phyloP scores from a whole-genome alignment of 2,113 vertebrate species.

The Indicator indicator region DNA sequence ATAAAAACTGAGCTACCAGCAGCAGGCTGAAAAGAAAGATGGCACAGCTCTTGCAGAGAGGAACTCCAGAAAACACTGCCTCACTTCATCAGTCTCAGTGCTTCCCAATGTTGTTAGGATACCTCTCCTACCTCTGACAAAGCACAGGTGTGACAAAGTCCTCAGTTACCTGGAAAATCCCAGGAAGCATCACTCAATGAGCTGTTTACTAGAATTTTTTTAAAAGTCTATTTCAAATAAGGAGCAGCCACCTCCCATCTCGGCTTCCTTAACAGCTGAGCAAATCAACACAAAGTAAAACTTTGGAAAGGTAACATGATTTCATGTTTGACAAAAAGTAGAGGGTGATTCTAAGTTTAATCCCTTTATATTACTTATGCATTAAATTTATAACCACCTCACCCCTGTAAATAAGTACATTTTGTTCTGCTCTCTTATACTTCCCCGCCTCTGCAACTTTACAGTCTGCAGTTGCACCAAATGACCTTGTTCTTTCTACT shows the following conservation, averaged over 20 bases:
- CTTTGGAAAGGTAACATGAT: background rate
- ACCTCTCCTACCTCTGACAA: background rate
- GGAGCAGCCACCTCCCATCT: background rate
- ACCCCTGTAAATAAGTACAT: background rate
- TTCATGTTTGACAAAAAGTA: background rate
- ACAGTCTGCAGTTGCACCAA: background rate
- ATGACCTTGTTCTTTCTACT: background rate
- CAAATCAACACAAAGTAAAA: background rate
- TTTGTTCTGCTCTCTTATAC: background rate
- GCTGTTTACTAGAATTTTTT: background rate
- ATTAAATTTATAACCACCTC: background rate
- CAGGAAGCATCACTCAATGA: background rate
- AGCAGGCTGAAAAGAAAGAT: background rate
- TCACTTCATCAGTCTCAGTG: background rate
- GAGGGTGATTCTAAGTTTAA: background rate
- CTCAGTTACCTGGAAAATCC: background rate
- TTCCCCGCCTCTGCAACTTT: background rate
- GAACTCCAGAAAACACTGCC: background rate
- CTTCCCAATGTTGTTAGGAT: background rate
- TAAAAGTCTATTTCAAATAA: background rate
- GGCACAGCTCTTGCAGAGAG: accelerated
- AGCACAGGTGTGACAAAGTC: background rate
- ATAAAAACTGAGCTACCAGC: background rate
- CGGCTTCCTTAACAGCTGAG: background rate
- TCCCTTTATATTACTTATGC: slow-evolving; percentile 21